These are phyloP conservation scores for Sebastes baramenuke DNA, from an alignment of 2,797 vertebrate genomes.

Conservation along the genomic window DNA sequence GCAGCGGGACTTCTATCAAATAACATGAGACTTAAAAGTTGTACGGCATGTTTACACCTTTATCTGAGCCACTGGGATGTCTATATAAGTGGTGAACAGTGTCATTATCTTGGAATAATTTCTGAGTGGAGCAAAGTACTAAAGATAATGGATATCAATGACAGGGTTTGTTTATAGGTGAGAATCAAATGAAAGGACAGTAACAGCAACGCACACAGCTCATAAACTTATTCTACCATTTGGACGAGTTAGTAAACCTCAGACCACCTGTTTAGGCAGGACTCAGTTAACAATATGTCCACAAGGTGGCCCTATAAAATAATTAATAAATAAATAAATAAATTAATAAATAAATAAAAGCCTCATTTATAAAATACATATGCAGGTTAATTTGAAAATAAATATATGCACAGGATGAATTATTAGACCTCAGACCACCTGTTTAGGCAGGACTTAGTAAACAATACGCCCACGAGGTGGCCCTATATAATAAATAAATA, in stretches of 20 bases:
- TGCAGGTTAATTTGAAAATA: no score
- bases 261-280: neutral
- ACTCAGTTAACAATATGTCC: neutral
- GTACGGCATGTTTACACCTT: conserved; percentile 43
- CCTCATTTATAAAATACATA: no score
- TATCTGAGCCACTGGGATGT: conserved; percentile 63
- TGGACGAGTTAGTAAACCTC: neutral
- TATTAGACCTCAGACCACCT: neutral
- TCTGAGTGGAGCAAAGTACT: conserved; percentile 68
- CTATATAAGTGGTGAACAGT: conserved; percentile 44
- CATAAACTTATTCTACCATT: neutral
- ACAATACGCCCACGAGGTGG: neutral
- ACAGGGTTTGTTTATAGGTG: conserved; percentile 25
- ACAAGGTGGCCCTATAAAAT: neutral
- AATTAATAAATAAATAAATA: no score
- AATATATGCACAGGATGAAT: neutral
- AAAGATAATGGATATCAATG: conserved; percentile 50
- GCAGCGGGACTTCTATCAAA: neutral
- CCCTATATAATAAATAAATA: neutral
- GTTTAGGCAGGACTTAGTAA: neutral
- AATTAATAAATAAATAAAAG: no score
- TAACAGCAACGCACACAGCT: neutral
- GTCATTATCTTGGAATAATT: conserved; percentile 56
- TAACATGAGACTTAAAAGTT: neutral
- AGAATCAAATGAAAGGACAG: neutral